Evolutionary conservation across 2,113 vertebrate genomes (phyloP).

Genomic region (Isurus oxyrinchus): DNA sequence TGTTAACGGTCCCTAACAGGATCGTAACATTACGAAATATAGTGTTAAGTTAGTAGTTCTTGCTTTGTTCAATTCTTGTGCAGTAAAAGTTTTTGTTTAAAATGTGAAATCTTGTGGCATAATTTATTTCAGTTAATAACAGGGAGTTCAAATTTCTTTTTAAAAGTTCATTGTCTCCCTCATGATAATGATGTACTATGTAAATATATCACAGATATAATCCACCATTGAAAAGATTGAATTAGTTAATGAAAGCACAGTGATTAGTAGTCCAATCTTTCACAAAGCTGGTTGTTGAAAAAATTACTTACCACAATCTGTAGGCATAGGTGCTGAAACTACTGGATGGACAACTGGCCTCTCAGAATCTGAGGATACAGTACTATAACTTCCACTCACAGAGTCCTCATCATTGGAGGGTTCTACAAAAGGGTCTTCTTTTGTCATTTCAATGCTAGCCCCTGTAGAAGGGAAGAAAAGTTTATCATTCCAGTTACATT

Average conservation of each 20-base stretch:
- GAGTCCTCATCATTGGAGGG: conserved; percentile 60
- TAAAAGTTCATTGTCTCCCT: background rate
- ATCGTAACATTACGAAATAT: no score
- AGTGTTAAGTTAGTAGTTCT: background rate
- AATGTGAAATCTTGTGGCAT: background rate
- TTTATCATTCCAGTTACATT: background rate
- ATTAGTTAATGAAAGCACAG: conserved; percentile 40
- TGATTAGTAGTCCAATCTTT: conserved; percentile 39
- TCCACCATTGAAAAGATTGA: conserved; percentile 38
- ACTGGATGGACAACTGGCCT: conserved; percentile 76
- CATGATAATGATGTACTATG: background rate
- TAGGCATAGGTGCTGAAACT: conserved; percentile 89
- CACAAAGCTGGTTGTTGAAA: conserved; percentile 40
- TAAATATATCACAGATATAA: conserved; percentile 35
- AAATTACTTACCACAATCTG: conserved; percentile 75
- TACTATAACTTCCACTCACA: conserved; percentile 54
- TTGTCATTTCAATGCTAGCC: conserved; percentile 59
- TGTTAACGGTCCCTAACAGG: no score
- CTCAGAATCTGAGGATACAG: conserved; percentile 57
- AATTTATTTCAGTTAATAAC: background rate
- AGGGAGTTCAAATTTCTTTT: background rate
- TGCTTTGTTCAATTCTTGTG: background rate
- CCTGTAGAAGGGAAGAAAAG: conserved; percentile 2
- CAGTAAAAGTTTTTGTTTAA: background rate
- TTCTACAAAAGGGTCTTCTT: conserved; percentile 61